These are phyloP conservation scores for Tapirus indicus DNA, from an alignment of 2,797 vertebrate genomes.

Conservation along the genomic window DNA sequence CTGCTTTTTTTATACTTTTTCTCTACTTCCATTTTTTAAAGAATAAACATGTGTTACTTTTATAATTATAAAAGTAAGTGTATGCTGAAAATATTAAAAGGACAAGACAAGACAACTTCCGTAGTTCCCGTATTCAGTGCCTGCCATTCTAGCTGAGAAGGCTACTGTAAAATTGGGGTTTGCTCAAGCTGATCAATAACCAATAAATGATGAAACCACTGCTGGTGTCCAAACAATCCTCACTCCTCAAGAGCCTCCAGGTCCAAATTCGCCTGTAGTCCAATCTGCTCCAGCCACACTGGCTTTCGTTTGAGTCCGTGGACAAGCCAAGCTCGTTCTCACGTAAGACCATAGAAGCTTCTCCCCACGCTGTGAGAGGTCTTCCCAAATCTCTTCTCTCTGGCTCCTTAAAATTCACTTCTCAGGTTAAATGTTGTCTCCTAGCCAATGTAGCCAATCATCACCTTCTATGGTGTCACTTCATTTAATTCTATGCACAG, in stretches of 20 bases:
- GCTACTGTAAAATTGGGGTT: background rate
- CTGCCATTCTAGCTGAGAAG: background rate
- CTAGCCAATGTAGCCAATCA: background rate
- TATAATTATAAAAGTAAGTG: background rate
- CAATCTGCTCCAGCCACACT: background rate
- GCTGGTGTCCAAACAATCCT: background rate
- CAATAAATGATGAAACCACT: background rate
- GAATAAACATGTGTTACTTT: background rate
- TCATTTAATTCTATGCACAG: background rate
- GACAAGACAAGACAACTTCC: background rate
- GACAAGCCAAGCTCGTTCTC: background rate
- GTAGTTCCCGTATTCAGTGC: accelerated
- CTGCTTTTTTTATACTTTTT: background rate
- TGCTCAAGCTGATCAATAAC: background rate
- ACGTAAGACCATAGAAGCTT: background rate
- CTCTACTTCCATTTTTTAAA: background rate
- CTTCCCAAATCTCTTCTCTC: background rate
- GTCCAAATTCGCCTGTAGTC: background rate
- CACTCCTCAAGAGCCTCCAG: background rate
- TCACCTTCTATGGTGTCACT: background rate
- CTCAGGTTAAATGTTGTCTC: background rate
- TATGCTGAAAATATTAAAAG: background rate
- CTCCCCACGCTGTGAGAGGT: background rate
- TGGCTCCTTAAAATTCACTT: background rate
- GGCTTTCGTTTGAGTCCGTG: background rate